phyloP scores from a whole-genome alignment of 2,888 invertebrate species.

The Tholera decimalis region DNA sequence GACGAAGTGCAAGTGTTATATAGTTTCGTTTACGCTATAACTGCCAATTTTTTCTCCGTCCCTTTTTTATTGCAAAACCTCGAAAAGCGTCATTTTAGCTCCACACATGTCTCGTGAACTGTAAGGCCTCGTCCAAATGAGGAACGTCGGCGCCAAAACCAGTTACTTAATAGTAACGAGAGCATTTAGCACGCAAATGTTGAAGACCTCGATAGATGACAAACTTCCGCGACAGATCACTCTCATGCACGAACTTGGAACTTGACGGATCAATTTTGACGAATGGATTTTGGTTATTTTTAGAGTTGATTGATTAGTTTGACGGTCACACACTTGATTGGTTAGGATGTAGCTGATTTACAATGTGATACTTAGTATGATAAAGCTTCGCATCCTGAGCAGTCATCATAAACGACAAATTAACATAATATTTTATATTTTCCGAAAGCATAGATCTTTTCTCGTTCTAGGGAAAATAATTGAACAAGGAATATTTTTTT shows the following conservation, averaged over 20 bases:
- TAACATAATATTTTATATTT: too few species aligned
- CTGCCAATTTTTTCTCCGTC: not conserved
- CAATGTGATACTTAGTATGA: too few species aligned
- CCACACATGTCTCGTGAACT: conserved; percentile 62
- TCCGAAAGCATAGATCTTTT: not conserved
- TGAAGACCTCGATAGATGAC: conserved; percentile 67
- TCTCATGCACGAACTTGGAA: conserved; percentile 27
- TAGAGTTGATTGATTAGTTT: conserved; percentile 43
- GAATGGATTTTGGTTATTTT: conserved; percentile 38
- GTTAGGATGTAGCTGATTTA: conserved; percentile 1
- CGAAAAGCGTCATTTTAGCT: conserved; percentile 63
- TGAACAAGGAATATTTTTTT: not conserved
- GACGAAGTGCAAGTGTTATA: too few species aligned
- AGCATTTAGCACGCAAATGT: conserved; percentile 72
- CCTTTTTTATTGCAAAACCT: not conserved
- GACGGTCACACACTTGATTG: not conserved
- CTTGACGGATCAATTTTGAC: conserved; percentile 43
- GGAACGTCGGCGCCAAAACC: conserved; percentile 61
- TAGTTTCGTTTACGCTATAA: too few species aligned
- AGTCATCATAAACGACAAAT: not conserved
- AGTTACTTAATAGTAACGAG: conserved; percentile 72
- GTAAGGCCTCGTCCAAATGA: conserved; percentile 63
- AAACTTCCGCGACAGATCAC: conserved; percentile 67
- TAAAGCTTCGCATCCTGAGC: too few species aligned
- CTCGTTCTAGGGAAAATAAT: not conserved